A percentile compares a stretch with the other conserved stretches of the same genome.
Conservation (phyloP, 2,797 vertebrate species). For the Channallabes apus region DNA sequence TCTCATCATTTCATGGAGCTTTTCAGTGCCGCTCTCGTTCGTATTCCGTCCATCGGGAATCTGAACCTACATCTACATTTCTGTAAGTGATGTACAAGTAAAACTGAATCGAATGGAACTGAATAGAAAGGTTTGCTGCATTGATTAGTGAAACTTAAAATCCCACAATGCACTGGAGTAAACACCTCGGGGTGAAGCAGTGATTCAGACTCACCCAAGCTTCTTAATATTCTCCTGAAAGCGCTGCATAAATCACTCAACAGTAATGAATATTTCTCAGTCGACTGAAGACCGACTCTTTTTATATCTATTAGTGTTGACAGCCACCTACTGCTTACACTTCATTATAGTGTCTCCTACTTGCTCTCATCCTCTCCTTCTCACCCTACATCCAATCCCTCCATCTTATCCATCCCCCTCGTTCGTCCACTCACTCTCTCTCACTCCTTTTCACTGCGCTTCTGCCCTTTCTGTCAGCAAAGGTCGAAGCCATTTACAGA, state of each 20-base stretch:
- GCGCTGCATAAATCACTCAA: not conserved
- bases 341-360: conserved; percentile 69
- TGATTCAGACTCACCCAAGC: not conserved
- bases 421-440: conserved; percentile 53
- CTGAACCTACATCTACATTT: not conserved
- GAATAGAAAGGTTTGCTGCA: not conserved
- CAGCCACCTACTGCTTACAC: conserved; percentile 69
- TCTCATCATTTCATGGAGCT: not conserved
- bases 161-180: not conserved
- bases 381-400: conserved; percentile 49
- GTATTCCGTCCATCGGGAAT: not conserved
- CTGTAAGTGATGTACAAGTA: not conserved
- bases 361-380: conserved; percentile 29
- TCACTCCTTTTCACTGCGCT: conserved; percentile 57
- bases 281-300: not conserved
- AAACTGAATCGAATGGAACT: not conserved
- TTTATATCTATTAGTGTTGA: conserved; percentile 67
- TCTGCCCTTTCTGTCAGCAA: conserved; percentile 53
- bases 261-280: conserved; percentile 5
- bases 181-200: not conserved
- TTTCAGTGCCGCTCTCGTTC: not conserved
- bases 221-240: not conserved
- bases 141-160: not conserved
- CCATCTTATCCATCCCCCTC: conserved; percentile 54
- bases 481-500: conserved; percentile 75